Conservation (phyloP, 2,888 invertebrate species). For the Dendrolimus pini region DNA sequence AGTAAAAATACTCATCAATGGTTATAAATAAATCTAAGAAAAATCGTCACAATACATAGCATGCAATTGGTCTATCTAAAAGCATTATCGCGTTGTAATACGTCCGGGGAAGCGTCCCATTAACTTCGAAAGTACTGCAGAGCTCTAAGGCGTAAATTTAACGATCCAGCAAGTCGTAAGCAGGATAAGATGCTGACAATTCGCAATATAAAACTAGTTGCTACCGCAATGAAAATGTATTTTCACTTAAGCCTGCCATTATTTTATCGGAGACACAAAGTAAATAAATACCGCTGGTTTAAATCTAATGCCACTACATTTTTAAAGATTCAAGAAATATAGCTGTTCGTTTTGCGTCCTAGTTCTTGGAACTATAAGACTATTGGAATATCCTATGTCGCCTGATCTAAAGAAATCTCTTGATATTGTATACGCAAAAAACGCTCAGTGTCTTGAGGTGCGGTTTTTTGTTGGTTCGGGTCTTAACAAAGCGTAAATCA, state of each 20-base stretch:
- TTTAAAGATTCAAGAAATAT: background rate
- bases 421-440: no score
- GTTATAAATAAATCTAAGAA: no score
- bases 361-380: no score
- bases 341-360: no score
- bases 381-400: no score
- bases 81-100: background rate
- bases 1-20: no score
- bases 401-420: no score
- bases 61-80: background rate
- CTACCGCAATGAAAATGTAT: conserved; percentile 21
- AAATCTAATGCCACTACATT: background rate
- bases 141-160: conserved; percentile 36
- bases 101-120: background rate
- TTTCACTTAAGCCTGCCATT: conserved; percentile 9
- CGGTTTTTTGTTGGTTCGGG: no score
- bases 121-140: conserved; percentile 5
- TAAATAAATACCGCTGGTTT: conserved; percentile 4
- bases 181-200: conserved; percentile 29
- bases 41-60: no score
- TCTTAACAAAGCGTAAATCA: no score
- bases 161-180: conserved; percentile 26
- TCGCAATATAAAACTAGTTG: conserved; percentile 32
- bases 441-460: no score
- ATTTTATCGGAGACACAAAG: conserved; percentile 8